phyloP scores from a whole-genome alignment of 2,797 vertebrate species.

The Sebastes taczanowskii region DNA sequence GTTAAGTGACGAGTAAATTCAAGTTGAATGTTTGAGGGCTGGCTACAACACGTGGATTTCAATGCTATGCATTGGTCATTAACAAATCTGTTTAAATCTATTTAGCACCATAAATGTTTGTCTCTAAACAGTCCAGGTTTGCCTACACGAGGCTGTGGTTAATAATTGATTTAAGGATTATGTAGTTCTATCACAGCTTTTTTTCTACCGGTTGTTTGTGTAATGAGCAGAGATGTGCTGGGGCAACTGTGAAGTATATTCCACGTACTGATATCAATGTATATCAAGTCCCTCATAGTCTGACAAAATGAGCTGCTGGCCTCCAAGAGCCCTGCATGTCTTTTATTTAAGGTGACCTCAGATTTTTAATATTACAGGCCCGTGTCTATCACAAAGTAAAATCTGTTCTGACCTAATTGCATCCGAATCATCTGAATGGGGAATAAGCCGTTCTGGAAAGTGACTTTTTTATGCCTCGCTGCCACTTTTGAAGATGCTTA shows the following conservation, averaged over 20 bases:
- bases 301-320: slow-evolving; percentile 70
- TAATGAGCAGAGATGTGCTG: neutral
- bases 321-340: slow-evolving; percentile 37
- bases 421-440: slow-evolving; percentile 64
- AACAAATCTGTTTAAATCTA: slow-evolving; percentile 4
- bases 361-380: slow-evolving; percentile 49
- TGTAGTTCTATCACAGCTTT: neutral
- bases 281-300: slow-evolving; percentile 27
- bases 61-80: slow-evolving; percentile 3
- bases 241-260: slow-evolving; percentile 1
- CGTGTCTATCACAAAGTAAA: slow-evolving; percentile 54
- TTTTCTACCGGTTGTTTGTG: neutral
- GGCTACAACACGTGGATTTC: neutral
- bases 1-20: slow-evolving; percentile 20
- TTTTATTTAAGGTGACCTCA: slow-evolving; percentile 74
- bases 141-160: neutral
- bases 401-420: slow-evolving; percentile 74
- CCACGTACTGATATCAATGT: neutral
- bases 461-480: slow-evolving; percentile 67
- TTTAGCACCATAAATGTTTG: neutral
- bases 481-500: slow-evolving; percentile 72
- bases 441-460: slow-evolving; percentile 66
- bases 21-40: slow-evolving; percentile 5
- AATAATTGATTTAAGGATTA: slow-evolving; percentile 20
- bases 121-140: slow-evolving; percentile 3